These are phyloP conservation scores for Drosophila yooni DNA, from an alignment of 2,888 invertebrate genomes.

Conservation along the genomic window DNA sequence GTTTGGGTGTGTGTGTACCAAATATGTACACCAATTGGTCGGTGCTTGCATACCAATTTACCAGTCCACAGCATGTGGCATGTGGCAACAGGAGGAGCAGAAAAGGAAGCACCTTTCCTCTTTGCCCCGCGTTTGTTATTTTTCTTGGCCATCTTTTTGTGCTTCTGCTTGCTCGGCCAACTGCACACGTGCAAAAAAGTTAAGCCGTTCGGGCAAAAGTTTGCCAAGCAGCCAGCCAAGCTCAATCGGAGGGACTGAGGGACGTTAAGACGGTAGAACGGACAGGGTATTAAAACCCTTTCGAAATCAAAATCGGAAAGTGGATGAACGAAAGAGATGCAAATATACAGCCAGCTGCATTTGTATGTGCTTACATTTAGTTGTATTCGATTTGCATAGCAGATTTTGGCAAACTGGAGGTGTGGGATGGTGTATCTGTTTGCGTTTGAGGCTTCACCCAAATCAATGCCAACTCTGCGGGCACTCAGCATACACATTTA, in stretches of 20 bases:
- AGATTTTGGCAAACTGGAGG: constrained; percentile 42
- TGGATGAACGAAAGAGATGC: constrained; percentile 23
- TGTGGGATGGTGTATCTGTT: neutral
- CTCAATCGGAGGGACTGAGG: neutral
- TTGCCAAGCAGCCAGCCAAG: constrained; percentile 42
- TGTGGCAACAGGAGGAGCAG: constrained; percentile 14
- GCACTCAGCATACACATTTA: constrained; percentile 48
- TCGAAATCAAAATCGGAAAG: constrained; percentile 58
- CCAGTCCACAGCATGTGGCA: constrained; percentile 27
- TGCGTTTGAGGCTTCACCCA: constrained; percentile 44
- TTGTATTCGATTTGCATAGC: constrained; percentile 78
- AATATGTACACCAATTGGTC: constrained; percentile 36
- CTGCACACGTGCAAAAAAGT: constrained; percentile 76
- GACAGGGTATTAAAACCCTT: constrained; percentile 68
- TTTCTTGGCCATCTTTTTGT: constrained; percentile 5
- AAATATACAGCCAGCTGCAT: constrained; percentile 52
- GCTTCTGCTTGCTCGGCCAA: constrained; percentile 23
- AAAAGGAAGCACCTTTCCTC: constrained; percentile 4
- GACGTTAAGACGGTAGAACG: constrained; percentile 1
- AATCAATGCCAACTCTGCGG: constrained; percentile 73
- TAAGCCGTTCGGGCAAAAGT: constrained; percentile 72
- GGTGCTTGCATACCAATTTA: constrained; percentile 52
- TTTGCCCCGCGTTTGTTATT: constrained; percentile 11
- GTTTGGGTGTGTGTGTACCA: constrained; percentile 1
- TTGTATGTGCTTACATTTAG: constrained; percentile 78